Base-by-base conservation (phyloP, 2,888 invertebrate species). In the Brachyopa scutellaris region DNA sequence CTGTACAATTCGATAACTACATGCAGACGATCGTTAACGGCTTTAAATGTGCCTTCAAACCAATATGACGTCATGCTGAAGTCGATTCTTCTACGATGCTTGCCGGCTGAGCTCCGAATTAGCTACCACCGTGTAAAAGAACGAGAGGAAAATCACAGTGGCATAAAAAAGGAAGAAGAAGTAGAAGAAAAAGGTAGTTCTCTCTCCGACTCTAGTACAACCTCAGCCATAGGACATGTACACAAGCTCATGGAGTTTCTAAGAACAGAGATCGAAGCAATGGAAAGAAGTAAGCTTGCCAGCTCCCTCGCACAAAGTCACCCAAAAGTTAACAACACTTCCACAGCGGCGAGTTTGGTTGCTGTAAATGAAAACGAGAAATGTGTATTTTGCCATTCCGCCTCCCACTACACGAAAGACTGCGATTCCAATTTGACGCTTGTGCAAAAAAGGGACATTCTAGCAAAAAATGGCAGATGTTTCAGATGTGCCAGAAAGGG, bases 91-190 rank as follows among this genome's bases (percentile, higher is more conserved):
- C 29, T 47, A 4, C 36, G 38, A 49, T 51, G 66, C 21, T 36
- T 66, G 26, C 40, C 51, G 2, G n/a, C 11, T 8, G 51, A 40
- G 21, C 21, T 51, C 3, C 11, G 51, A 15, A 38, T 33, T 11
- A 42, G 21, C 51, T 49, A 13, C 11, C 66, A 66, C n/a, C 51
- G 66, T 21, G 19, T 69, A 40, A 59, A 72, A 19, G 47, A 47
- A 29, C 23, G 17, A 47, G 38, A 36, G 1, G 13, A 33, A 1
- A 49, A 36, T n/a, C n/a, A n/a, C n/a, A n/a, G n/a, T n/a, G n/a
- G n/a, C n/a, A n/a, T n/a, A n/a, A 53, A 51, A 21, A 26, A 11
- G 1, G 61, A 59, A 3, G 21, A 15, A 4, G 31, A 7, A 13
- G 29, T 1, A 1, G 33, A 1, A 13, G 13, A 13, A 2, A 4